Evolutionary conservation across 2,797 vertebrate genomes (phyloP).

Genomic region (Periparus ater): DNA sequence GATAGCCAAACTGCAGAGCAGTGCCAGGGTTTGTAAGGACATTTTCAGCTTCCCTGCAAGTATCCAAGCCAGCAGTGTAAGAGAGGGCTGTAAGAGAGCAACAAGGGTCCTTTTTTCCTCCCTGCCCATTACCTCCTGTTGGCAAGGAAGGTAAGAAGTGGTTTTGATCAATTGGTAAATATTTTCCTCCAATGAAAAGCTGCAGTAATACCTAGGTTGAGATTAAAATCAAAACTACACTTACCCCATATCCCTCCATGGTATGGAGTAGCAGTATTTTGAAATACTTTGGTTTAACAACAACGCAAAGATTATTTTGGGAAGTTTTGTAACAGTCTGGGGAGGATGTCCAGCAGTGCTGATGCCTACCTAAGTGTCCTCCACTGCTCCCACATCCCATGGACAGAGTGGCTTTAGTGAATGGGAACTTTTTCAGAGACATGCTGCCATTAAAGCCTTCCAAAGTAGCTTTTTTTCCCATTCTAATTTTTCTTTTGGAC

Average conservation of each 20-base stretch:
- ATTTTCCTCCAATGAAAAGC: not conserved
- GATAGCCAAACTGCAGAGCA: not conserved
- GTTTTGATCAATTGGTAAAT: not conserved
- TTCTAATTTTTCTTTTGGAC: not conserved
- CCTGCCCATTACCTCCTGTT: not conserved
- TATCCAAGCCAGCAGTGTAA: not conserved
- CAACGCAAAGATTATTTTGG: rapidly evolving
- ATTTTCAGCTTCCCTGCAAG: not conserved
- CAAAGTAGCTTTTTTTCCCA: not conserved
- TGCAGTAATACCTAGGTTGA: not conserved
- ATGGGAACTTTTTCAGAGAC: not conserved
- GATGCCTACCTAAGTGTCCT: not conserved
- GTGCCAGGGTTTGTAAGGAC: not conserved
- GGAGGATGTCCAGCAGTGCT: not conserved
- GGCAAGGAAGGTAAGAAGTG: not conserved
- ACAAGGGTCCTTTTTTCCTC: not conserved
- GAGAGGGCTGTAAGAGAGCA: not conserved
- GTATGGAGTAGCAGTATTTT: not conserved
- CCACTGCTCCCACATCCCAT: not conserved
- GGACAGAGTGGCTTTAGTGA: not conserved
- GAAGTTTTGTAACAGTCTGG: not conserved
- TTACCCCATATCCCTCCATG: not conserved
- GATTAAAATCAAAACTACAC: not conserved
- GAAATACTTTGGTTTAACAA: not conserved
- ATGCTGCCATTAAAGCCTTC: not conserved